phyloP scores from a whole-genome alignment of 2,113 vertebrate genomes.

The Cinclus cinclus region DNA sequence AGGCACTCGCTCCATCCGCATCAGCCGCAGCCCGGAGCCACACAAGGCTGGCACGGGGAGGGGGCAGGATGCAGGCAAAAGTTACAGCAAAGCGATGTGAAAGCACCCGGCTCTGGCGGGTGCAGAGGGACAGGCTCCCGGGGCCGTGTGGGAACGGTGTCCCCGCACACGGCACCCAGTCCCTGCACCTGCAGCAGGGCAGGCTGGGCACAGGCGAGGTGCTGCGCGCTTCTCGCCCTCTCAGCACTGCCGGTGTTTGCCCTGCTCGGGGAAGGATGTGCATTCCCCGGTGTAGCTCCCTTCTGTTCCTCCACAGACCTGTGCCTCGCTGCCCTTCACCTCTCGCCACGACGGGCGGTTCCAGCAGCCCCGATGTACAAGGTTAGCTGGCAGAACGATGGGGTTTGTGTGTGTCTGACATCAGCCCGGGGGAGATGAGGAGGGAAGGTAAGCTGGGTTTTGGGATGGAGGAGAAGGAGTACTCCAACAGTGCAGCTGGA shows the following conservation, averaged over 20 bases:
- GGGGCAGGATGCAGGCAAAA: not conserved
- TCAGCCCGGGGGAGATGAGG: not conserved
- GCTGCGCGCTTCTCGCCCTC: not conserved
- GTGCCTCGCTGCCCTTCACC: not conserved
- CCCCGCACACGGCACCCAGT: not conserved
- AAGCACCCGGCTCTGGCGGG: not conserved
- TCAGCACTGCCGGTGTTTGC: not conserved
- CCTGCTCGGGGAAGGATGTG: not conserved
- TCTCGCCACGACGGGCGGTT: not conserved
- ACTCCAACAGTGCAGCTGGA: not conserved
- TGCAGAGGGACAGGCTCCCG: not conserved
- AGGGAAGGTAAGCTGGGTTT: not conserved
- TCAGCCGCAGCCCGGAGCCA: not conserved
- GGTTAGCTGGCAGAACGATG: not conserved
- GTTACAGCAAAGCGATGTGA: not conserved
- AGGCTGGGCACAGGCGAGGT: not conserved
- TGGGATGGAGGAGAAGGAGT: not conserved
- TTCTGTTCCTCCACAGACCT: not conserved
- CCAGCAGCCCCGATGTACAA: not conserved
- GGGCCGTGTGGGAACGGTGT: not conserved
- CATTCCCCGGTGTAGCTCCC: not conserved
- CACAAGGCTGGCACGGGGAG: not conserved
- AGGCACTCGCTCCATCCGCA: not conserved
- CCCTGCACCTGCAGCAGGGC: not conserved
- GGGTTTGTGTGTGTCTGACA: not conserved